Base-by-base conservation (phyloP, 2,113 vertebrate species). In the Stegastes partitus region DNA sequence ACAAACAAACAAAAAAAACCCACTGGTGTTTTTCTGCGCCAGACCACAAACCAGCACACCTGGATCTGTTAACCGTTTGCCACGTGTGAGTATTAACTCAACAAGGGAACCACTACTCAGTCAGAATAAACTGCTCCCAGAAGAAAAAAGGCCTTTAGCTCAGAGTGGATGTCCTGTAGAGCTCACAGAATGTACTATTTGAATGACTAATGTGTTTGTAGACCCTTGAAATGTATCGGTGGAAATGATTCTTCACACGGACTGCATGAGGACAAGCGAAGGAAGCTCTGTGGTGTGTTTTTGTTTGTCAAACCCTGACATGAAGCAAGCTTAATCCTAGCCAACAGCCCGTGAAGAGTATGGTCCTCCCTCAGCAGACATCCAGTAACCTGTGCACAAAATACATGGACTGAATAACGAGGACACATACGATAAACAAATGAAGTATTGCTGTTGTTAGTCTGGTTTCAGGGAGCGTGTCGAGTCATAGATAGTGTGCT, bases 31-130 rank as follows among this genome's bases (percentile, higher is more conserved):
- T 68, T 19, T 55, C 84, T 58, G n/a, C 66, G 42, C 80, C 70
- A 71, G 69, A 73, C 25, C 51, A 54, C 51, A 14, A 34, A 80
- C 62, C 86, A 76, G 86, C 51, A 7, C 62, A 75, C 84, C 76
- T 90, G 85, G 82, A 86, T 72, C 58, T 83, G 55, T 39, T 50
- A 70, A 72, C 82, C 69, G 54, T 86, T 39, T 73, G 81, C 73
- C 82, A 73, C 31, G 57, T 84, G 45, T 73, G 84, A 82, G 86
- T 56, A 31, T 82, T 22, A 81, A 55, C 73, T 88, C 68, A 69
- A 77, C 83, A 90, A 91, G 88, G 88, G 91, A 94, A 94, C 91
- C 91, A 93, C 93, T 91, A 92, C 77, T 85, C 89, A 88, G 87
- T 82, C 86, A 69, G 86, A 87, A 91, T 92, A 85, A 88, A 90